Evolutionary conservation across 2,113 vertebrate genomes (phyloP), one percentile per base, ranked within the genome.

Genomic region (Plectropomus leopardus): DNA sequence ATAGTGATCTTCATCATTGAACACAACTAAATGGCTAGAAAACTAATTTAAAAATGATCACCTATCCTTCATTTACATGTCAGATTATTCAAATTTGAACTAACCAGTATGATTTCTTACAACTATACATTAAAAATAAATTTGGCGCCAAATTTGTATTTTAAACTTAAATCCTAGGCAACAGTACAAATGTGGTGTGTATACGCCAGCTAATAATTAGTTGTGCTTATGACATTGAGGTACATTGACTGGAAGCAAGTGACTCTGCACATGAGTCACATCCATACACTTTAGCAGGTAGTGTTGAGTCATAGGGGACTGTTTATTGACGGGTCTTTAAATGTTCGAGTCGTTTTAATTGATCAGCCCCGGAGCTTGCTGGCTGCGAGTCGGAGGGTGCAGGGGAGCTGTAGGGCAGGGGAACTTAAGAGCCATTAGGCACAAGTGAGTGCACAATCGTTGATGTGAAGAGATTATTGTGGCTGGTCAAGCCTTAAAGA

Each of bases 291-390:
- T 84, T 86, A 88, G 75, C 82, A 94, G 90, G 88, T 91, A 85
- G 84, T 67, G 86, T 87, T 76, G 81, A 93, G 89, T 92, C 94
- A 94, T 84, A 83, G 66, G 93, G 93, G 94, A 94, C 79, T 86
- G 82, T 89, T 95, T 94, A 95, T 95, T 92, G 95, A 96, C 90
- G 78, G 93, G 83, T 88, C 88, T 94, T 90, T 93, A 96, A 96
- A 91, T 86, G 87, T 92, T 89, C 86, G 85, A 93, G 93, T 94
- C 93, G 91, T 95, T 97, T 96, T 89, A 94, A 96, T 95, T 88
- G 96, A 97, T 94, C 94, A 88, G 73, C 81, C 69, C 93, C 91
- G 86, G 93, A 93, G 95, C 92, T 55, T 78, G 57, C 82, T 48
- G 80, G 72, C 88, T 81, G 83, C 32, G 54, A 70, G 83, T 84